Evolutionary conservation across 2,113 vertebrate species (phyloP), one percentile per base, ranked within the genome.

Genomic region (Cynopterus brachyotis): DNA sequence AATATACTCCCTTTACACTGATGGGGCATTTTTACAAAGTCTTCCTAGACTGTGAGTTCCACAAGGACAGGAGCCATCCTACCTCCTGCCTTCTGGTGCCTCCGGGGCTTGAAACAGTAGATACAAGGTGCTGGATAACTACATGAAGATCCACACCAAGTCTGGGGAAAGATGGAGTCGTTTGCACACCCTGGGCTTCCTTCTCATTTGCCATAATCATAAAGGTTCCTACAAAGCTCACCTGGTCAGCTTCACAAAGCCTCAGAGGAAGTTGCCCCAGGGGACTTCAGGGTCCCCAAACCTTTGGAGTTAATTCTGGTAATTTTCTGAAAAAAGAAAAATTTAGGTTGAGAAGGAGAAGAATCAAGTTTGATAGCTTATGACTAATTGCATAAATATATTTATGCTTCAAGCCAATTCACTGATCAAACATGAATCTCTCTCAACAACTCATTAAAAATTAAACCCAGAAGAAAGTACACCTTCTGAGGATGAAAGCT

Each of bases 391-490:
- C 35, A 42, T 60, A 87, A 53, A 82, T 67, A 67, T 19, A 28
- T 75, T 67, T 67, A 67, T 35, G 35, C 83, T 91, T 75, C 81
- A 45, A 57, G 60, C n/a, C 67, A 53, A 28, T 47, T 91, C 35
- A n/a, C 59, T 69, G 67, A 57, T 67, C 88, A 67, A 80, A 73
- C 7, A 6, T 1, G 24, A 73, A 32, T 42, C 59, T 87, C 92
- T 32, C 67, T 55, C 67, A 88, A 16, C 85, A 89, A 64, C 85
- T 93, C 73, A 59, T n/a, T 85, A 35, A 69, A 93, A 79, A 79
- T 10, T 47, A 69, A 94, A 47, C 50, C 64, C 24, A 10, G 60
- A 5, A 62, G 72, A 60, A 95, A 69, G 53, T 11, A 22, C 28
- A 12, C 64, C 50, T 50, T 60, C 37, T 42, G 66, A 50, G 94